Percentiles rank a stretch among this genome's conserved stretches.
Conservation (phyloP, 2,888 invertebrate species). For the Cephus pygmeus region DNA sequence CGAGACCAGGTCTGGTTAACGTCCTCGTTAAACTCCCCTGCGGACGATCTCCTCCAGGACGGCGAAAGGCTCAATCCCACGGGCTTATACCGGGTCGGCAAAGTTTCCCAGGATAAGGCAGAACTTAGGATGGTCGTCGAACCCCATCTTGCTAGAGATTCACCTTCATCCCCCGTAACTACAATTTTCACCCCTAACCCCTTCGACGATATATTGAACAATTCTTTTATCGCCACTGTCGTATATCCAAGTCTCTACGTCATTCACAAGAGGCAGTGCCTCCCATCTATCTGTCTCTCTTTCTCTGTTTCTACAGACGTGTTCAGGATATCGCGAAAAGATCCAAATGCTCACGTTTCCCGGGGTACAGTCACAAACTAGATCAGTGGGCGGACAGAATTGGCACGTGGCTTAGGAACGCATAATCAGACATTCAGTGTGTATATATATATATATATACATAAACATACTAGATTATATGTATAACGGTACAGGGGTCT, state of each 20-base stretch:
- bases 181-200: not conserved
- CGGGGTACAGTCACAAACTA: not conserved
- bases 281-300: not conserved
- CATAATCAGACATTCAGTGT: not conserved
- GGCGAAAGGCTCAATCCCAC: constrained; percentile 5
- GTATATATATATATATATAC: not conserved
- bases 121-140: not conserved
- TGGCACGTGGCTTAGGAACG: not conserved
- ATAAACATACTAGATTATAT: not conserved
- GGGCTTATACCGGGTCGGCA: constrained; percentile 5
- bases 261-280: not conserved
- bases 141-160: not conserved
- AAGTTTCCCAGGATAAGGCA: not conserved
- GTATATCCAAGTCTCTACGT: not conserved
- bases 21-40: constrained; percentile 28
- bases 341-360: not conserved
- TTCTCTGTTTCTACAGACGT: not conserved
- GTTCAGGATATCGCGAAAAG: not conserved
- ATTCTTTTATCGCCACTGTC: not conserved
- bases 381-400: not conserved
- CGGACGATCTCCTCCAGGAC: constrained; percentile 20
- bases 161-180: not conserved
- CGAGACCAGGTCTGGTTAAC: constrained; percentile 24
- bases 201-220: not conserved
- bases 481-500: not conserved